Evolutionary conservation across 64 coral and sea anemone species (phyloP).

Genomic region (Stylophora pistillata): DNA sequence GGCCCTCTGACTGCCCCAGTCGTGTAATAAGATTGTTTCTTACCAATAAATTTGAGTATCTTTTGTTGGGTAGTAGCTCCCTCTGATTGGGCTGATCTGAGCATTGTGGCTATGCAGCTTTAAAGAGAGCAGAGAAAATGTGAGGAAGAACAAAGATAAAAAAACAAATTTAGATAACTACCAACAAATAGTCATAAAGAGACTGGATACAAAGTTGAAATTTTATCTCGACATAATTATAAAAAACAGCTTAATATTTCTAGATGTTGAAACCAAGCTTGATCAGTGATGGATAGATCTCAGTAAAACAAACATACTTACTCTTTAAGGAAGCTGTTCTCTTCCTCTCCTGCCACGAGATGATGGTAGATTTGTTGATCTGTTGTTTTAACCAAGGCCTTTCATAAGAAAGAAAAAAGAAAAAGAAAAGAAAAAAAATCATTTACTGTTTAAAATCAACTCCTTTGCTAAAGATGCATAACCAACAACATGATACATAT

Average conservation of each 20-base stretch:
- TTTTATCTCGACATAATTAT: no score
- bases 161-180: neutral
- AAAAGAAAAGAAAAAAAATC: no score
- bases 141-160: neutral
- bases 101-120: slow-evolving; percentile 94
- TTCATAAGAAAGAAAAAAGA: neutral
- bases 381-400: slow-evolving; percentile 88
- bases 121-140: neutral
- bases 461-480: neutral
- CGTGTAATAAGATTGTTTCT: neutral
- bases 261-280: neutral
- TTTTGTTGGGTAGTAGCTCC: slow-evolving; percentile 69
- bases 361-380: slow-evolving; percentile 94
- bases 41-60: slow-evolving; percentile 87
- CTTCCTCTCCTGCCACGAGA: slow-evolving; percentile 85
- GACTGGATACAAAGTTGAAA: no score
- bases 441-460: neutral
- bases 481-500: neutral
- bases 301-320: slow-evolving; percentile 34
- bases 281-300: neutral
- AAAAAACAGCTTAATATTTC: no score
- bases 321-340: slow-evolving; percentile 95
- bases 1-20: no score
- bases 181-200: no score
- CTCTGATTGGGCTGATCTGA: slow-evolving; percentile 81